phyloP scores from a whole-genome alignment of 2,888 invertebrate genomes.

The Ephialtes manifestator region DNA sequence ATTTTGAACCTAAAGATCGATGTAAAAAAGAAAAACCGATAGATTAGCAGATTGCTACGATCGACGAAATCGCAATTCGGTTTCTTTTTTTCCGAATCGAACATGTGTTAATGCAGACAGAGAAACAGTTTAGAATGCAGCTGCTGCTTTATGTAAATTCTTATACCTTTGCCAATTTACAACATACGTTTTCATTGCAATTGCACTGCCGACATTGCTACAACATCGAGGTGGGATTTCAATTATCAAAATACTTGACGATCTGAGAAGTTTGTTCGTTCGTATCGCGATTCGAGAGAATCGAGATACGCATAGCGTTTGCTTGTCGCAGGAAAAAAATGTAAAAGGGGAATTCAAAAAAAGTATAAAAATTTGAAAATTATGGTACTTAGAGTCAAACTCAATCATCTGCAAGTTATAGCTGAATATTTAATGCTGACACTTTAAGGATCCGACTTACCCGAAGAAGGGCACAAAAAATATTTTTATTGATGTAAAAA shows the following conservation, averaged over 20 bases:
- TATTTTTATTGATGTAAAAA: too few species aligned
- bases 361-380: not conserved
- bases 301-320: not conserved
- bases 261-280: not conserved
- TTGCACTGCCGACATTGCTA: slow-evolving; percentile 18
- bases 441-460: too few species aligned
- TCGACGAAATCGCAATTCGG: not conserved
- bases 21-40: slow-evolving; percentile 75
- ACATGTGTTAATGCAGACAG: slow-evolving; percentile 50
- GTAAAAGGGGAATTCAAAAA: not conserved
- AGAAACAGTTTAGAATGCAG: slow-evolving; percentile 44
- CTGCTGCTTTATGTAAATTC: slow-evolving; percentile 51
- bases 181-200: slow-evolving; percentile 29
- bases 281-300: not conserved
- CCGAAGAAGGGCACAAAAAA: too few species aligned
- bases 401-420: too few species aligned
- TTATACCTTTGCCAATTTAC: slow-evolving; percentile 42
- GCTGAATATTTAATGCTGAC: too few species aligned
- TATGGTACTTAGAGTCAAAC: not conserved
- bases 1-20: slow-evolving; percentile 95
- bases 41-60: slow-evolving; percentile 33
- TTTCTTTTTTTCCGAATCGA: slow-evolving; percentile 48
- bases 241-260: not conserved
- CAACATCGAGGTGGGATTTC: slow-evolving; percentile 26
- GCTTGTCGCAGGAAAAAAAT: not conserved